Conservation (phyloP, 2,888 invertebrate species). For the Heliconius hortense region DNA sequence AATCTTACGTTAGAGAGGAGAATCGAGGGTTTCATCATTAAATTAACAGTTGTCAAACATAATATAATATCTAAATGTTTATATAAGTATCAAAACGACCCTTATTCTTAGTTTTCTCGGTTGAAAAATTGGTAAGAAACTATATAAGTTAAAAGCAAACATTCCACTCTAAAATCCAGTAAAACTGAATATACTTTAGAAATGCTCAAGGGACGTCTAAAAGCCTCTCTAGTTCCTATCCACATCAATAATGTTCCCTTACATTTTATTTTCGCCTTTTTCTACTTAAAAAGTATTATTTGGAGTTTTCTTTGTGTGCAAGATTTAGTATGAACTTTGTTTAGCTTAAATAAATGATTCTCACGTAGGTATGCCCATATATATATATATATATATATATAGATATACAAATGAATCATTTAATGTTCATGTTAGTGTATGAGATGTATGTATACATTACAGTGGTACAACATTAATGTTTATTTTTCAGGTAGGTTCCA, state of each 20-base stretch:
- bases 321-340: constrained; percentile 16
- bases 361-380: not conserved
- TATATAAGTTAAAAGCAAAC: not conserved
- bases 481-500: not conserved
- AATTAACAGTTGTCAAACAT: not conserved
- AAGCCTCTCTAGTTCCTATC: constrained; percentile 58
- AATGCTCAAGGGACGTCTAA: constrained; percentile 56
- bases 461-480: not conserved
- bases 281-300: constrained; percentile 40
- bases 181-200: constrained; percentile 48
- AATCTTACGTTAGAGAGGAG: too few species aligned
- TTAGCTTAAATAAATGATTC: constrained; percentile 11
- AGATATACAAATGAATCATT: not conserved
- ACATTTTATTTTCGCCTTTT: constrained; percentile 55
- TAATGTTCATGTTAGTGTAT: not conserved
- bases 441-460: not conserved
- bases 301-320: constrained; percentile 14
- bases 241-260: constrained; percentile 58
- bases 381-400: not conserved
- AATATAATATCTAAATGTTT: not conserved
- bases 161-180: constrained; percentile 46
- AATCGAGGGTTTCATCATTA: too few species aligned
- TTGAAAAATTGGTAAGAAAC: not conserved
- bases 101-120: not conserved
- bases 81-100: not conserved